A percentile compares a stretch with the other conserved stretches of the same genome.
These are phyloP conservation scores for Hippoglossus hippoglossus DNA, from an alignment of 2,797 vertebrate genomes.

Conservation along the genomic window DNA sequence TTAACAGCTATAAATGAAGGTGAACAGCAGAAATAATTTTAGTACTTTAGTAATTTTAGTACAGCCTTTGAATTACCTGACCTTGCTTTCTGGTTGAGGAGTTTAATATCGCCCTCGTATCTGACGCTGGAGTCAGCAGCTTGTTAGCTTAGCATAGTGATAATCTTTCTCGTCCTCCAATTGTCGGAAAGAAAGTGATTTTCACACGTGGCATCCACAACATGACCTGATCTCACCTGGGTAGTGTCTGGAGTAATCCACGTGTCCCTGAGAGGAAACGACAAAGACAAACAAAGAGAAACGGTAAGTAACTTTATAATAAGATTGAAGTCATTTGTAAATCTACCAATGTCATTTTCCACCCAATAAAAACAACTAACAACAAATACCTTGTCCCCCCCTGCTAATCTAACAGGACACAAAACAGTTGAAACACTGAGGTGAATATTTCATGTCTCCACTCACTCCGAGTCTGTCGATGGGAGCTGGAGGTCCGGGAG, in stretches of 20 bases:
- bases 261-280: slow-evolving; percentile 63
- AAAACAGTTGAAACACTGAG: too few species aligned
- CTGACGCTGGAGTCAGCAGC: too few species aligned
- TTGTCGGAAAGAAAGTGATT: neutral
- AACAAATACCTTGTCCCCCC: too few species aligned
- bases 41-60: too few species aligned
- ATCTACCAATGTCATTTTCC: neutral
- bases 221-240: slow-evolving; percentile 58
- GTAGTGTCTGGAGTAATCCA: slow-evolving; percentile 48
- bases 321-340: neutral
- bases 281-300: neutral
- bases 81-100: too few species aligned
- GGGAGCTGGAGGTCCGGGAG: slow-evolving; percentile 69
- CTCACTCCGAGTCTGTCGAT: slow-evolving; percentile 61
- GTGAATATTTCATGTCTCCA: slow-evolving; percentile 18
- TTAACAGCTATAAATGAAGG: slow-evolving; percentile 71
- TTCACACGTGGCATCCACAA: neutral
- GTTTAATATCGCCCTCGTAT: too few species aligned
- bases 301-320: neutral
- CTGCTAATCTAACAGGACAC: too few species aligned
- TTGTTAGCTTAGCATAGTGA: too few species aligned
- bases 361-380: too few species aligned
- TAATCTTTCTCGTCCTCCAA: neutral
- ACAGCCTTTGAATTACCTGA: neutral
- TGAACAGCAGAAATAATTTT: neutral